Conservation (phyloP, 1,140 invertebrate species). For the Drosophila suzukii region DNA sequence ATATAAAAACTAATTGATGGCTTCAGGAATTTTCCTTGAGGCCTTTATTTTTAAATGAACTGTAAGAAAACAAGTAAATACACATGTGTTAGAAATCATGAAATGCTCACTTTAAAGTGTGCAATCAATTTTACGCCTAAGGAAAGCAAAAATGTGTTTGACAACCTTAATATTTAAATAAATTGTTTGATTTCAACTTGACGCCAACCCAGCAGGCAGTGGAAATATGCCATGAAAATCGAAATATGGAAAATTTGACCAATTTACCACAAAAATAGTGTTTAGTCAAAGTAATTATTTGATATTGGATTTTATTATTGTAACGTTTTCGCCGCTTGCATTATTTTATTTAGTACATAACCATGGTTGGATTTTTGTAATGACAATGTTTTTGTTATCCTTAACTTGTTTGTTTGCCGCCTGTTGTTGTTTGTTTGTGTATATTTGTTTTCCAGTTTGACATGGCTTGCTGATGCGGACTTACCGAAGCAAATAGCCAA, state of each 20-base stretch:
- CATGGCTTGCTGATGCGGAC: slow-evolving; percentile 59
- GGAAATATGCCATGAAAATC: not conserved
- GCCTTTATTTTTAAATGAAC: not conserved
- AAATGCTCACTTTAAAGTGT: not conserved
- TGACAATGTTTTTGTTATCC: slow-evolving; percentile 27
- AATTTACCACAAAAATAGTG: slow-evolving; percentile 12
- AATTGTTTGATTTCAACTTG: slow-evolving; percentile 7
- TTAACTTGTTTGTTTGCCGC: slow-evolving; percentile 7
- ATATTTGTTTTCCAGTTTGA: slow-evolving; percentile 45
- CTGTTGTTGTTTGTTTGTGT: slow-evolving; percentile 18
- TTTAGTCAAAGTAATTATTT: slow-evolving; percentile 41
- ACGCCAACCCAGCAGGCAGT: not conserved
- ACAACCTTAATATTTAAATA: not conserved
- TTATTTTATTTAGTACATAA: slow-evolving; percentile 54
- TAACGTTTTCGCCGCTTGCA: slow-evolving; percentile 34
- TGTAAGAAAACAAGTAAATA: too few species aligned
- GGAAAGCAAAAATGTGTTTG: not conserved
- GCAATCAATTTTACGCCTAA: slow-evolving; percentile 3
- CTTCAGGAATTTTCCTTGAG: not conserved
- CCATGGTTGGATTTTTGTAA: slow-evolving; percentile 55
- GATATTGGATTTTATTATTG: slow-evolving; percentile 8
- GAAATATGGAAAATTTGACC: slow-evolving; percentile 11
- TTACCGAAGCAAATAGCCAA: slow-evolving; percentile 61
- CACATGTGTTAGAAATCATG: not conserved
- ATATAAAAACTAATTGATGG: not conserved